Percentiles rank a stretch among this genome's conserved stretches.
phyloP scores from a whole-genome alignment of 2,113 vertebrate species.

The Caranx ignobilis region DNA sequence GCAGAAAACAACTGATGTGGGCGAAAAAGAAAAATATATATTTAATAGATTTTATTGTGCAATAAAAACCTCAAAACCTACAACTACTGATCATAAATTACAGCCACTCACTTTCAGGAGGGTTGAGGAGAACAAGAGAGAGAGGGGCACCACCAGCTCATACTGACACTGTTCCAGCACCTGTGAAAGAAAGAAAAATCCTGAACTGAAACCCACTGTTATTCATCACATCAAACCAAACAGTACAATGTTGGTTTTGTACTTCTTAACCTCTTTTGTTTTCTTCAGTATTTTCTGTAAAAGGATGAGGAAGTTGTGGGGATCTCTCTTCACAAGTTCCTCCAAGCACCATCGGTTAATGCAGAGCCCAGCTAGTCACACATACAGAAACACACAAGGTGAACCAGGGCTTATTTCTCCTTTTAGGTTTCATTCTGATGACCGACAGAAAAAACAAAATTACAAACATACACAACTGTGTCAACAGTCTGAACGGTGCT shows the following conservation, averaged over 20 bases:
- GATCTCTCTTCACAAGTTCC: constrained; percentile 93
- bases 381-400: constrained; percentile 28
- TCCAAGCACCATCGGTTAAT: constrained; percentile 97
- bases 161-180: constrained; percentile 89
- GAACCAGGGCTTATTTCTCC: constrained; percentile 35
- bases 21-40: background rate
- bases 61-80: background rate
- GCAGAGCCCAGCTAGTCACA: constrained; percentile 89
- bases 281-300: constrained; percentile 92
- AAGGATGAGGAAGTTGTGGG: constrained; percentile 92
- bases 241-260: background rate
- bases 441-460: background rate
- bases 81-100: background rate
- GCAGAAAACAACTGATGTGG: background rate
- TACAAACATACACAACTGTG: background rate
- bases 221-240: background rate
- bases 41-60: background rate
- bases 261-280: constrained; percentile 86
- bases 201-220: background rate
- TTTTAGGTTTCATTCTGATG: constrained; percentile 49
- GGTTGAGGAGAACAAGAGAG: constrained; percentile 91
- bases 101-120: constrained; percentile 88
- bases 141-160: constrained; percentile 89
- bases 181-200: constrained; percentile 69
- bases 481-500: background rate